Percentiles rank a stretch among this genome's conserved stretches.
These are phyloP conservation scores for Channa striata DNA, from an alignment of 2,797 vertebrate species.

Conservation along the genomic window DNA sequence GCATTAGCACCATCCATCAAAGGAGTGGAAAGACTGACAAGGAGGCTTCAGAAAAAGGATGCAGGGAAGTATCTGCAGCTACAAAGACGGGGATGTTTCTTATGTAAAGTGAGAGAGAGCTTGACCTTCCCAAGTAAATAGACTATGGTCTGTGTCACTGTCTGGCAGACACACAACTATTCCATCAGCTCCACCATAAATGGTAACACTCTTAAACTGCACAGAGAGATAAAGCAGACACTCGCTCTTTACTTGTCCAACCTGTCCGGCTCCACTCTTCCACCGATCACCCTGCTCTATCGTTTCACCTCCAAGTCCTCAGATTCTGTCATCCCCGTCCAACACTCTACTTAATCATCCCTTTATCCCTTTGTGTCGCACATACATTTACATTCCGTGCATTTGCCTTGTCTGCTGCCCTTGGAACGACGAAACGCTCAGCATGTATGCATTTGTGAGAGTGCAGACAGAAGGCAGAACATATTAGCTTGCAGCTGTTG, in stretches of 20 bases:
- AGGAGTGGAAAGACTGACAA: constrained; percentile 20
- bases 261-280: constrained; percentile 43
- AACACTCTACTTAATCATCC: constrained; percentile 56
- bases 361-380: constrained; percentile 35
- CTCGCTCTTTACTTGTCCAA: constrained; percentile 47
- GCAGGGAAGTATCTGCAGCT: constrained; percentile 11
- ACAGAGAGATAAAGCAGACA: constrained; percentile 72
- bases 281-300: constrained; percentile 32
- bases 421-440: not conserved
- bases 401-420: not conserved
- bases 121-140: constrained; percentile 71
- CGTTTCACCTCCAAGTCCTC: constrained; percentile 43
- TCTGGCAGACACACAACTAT: constrained; percentile 78
- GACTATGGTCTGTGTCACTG: constrained; percentile 71
- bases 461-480: constrained; percentile 47
- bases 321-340: constrained; percentile 48
- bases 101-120: constrained; percentile 54
- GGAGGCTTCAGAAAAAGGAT: constrained; percentile 22
- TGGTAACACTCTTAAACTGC: constrained; percentile 77
- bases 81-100: constrained; percentile 39
- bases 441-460: constrained; percentile 18
- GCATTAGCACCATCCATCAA: not conserved
- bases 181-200: constrained; percentile 85
- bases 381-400: constrained; percentile 11
- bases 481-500: not conserved